Evolutionary conservation across 2,113 vertebrate genomes (phyloP), one percentile per base, ranked within the genome.

Genomic region (Apeltes quadracus): DNA sequence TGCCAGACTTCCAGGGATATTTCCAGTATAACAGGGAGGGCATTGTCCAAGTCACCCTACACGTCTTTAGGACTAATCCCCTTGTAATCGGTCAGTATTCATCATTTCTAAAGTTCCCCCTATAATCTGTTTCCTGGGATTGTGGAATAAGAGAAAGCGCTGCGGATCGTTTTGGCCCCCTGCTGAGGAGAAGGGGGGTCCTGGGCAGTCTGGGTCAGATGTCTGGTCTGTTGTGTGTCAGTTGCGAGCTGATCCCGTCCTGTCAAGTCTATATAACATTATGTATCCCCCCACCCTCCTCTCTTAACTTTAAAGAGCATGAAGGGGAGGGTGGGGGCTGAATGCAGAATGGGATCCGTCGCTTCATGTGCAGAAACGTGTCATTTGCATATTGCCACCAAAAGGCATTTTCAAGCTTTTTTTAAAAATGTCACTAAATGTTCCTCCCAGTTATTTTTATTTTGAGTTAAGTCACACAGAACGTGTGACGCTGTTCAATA

Each of bases 181-280:
- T 0, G 14, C 36, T 69, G 55, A 74, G 82, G 69, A 63, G 80
- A 78, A 62, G 73, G 69, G 27, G 67, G 80, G 80, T 73, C 61
- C 67, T 78, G 71, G 84, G 70, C 63, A 75, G 69, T 90, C 83
- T 86, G 82, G 83, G 72, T 74, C 79, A 84, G 63, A 79, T 76
- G 76, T 86, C 78, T 81, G 51, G 23, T 41, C 51, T 38, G 75
- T 36, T 70, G 34, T 34, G 29, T 61, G 36, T 65, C 57, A 44
- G 41, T 56, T 2, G 0, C 1, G 2, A 46, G 39, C 55, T 68
- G 18, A 29, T 65, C 38, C 34, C 22, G 70, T 73, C 29, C 15
- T 63, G 7, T 74, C 10, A n/a, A 57, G 13, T 39, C 46, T 43
- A 48, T 53, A 27, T 36, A 15, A 3, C 7, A 2, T 66, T 69